Percentiles rank a stretch among this genome's conserved stretches.
Evolutionary conservation across 1,140 invertebrate species (phyloP).

Genomic region (Argopecten irradians): DNA sequence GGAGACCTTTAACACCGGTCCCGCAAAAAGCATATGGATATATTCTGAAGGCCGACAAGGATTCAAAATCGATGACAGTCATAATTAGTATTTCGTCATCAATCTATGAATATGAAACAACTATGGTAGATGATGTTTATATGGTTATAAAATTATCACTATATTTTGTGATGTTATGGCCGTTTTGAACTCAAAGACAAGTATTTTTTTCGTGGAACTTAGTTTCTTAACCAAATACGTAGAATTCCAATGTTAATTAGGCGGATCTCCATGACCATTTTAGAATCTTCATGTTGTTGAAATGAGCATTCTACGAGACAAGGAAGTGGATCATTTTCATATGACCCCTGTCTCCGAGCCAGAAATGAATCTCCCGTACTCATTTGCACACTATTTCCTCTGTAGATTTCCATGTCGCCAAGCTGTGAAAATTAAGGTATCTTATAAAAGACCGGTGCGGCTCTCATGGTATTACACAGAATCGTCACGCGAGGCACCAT

Average conservation of each 20-base stretch:
- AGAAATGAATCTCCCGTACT: background rate
- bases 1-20: no score
- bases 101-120: no score
- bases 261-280: background rate
- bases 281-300: background rate
- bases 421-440: conserved; percentile 22
- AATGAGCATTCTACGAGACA: conserved; percentile 6
- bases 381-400: conserved; percentile 15
- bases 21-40: no score
- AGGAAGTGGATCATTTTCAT: background rate
- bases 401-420: background rate
- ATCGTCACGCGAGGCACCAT: conserved; percentile 2
- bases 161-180: no score
- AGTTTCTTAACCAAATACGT: background rate
- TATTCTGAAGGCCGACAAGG: no score
- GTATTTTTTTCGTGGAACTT: no score
- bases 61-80: no score
- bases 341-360: background rate
- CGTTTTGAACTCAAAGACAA: no score
- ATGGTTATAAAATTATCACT: no score
- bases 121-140: no score
- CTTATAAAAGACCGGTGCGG: background rate
- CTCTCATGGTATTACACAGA: background rate
- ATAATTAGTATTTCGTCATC: no score
- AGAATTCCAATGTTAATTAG: background rate